Evolutionary conservation across 2,113 vertebrate species (phyloP).

Genomic region (Perognathus longimembris): DNA sequence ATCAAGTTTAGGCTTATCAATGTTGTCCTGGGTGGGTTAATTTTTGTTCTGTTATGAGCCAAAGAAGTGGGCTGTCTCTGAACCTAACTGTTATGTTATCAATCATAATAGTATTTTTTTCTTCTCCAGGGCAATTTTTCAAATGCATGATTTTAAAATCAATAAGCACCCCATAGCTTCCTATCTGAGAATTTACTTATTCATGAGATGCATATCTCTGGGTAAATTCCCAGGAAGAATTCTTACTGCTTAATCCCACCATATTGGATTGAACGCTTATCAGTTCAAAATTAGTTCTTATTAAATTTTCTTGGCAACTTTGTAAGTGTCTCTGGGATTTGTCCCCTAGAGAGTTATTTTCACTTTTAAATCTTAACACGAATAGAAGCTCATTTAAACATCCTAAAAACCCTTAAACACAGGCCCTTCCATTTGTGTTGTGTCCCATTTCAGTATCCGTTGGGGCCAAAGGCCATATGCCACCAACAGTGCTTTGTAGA

Average conservation of each 20-base stretch:
- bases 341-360: constrained; percentile 55
- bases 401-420: constrained; percentile 30
- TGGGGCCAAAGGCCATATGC: neutral
- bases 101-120: constrained; percentile 84
- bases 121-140: constrained; percentile 85
- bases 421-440: neutral
- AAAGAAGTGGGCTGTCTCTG: constrained; percentile 81
- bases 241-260: constrained; percentile 85
- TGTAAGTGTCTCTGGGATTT: constrained; percentile 65
- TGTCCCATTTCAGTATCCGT: neutral
- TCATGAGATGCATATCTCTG: constrained; percentile 88
- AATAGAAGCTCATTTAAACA: constrained; percentile 61
- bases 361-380: constrained; percentile 71
- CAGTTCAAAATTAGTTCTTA: constrained; percentile 87
- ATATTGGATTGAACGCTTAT: constrained; percentile 87
- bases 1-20: constrained; percentile 54
- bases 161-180: constrained; percentile 84
- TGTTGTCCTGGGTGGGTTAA: constrained; percentile 55
- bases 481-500: constrained; percentile 10
- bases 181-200: constrained; percentile 87
- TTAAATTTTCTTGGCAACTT: constrained; percentile 84
- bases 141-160: constrained; percentile 88
- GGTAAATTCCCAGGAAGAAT: constrained; percentile 85
- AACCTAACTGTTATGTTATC: constrained; percentile 86
- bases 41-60: constrained; percentile 82